A percentile compares a stretch with the other conserved stretches of the same genome.
Evolutionary conservation across 1,140 invertebrate genomes (phyloP).

Genomic region (Chlorops oryzae): DNA sequence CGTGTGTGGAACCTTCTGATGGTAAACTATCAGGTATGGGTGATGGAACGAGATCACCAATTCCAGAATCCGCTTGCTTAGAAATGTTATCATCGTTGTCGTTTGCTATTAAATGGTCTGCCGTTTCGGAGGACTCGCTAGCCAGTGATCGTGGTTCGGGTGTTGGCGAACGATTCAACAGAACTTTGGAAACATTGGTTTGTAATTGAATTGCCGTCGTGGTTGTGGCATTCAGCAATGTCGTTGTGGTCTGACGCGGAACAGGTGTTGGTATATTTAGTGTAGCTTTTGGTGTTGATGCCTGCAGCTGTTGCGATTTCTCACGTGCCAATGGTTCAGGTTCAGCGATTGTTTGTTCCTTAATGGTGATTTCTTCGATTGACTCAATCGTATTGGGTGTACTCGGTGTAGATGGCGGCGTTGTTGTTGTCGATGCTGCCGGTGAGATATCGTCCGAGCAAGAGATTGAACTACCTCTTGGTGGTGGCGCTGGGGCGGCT

Average conservation of each 20-base stretch:
- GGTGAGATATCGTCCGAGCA: constrained; percentile 26
- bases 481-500: constrained; percentile 26
- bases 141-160: constrained; percentile 37
- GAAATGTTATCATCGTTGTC: constrained; percentile 28
- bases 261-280: constrained; percentile 25
- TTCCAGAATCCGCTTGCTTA: constrained; percentile 41
- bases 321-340: constrained; percentile 2
- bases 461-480: constrained; percentile 10
- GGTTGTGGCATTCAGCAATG: constrained; percentile 3
- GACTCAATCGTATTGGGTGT: background rate
- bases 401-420: background rate
- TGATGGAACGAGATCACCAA: constrained; percentile 34
- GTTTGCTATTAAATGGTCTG: background rate
- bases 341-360: background rate
- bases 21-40: constrained; percentile 25
- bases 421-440: constrained; percentile 21
- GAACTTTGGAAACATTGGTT: constrained; percentile 38
- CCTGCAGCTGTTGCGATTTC: background rate
- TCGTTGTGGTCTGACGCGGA: constrained; percentile 27
- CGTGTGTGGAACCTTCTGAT: constrained; percentile 3
- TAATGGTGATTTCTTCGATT: background rate
- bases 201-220: background rate
- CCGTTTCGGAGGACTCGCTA: constrained; percentile 6
- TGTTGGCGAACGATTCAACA: constrained; percentile 39
- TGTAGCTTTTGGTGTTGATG: constrained; percentile 2